Percentiles rank a stretch among this genome's conserved stretches.
phyloP scores from a whole-genome alignment of 2,113 vertebrate genomes.

The Dasypus novemcinctus region DNA sequence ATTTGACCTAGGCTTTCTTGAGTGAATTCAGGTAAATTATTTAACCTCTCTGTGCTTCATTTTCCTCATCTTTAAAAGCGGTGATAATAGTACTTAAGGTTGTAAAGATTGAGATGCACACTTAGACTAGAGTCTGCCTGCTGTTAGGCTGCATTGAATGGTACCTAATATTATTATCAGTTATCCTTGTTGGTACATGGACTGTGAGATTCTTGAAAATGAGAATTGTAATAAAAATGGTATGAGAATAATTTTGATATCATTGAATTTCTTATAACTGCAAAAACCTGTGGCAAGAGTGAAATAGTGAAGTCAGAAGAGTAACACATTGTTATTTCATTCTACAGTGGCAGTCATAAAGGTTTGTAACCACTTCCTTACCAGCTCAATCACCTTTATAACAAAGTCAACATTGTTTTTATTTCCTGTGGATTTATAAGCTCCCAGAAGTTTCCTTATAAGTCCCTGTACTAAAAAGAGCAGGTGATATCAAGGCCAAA shows the following conservation, averaged over 20 bases:
- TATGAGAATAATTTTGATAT: not conserved
- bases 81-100: not conserved
- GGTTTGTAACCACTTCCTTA: not conserved
- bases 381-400: conserved; percentile 28
- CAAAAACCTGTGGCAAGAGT: not conserved
- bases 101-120: not conserved
- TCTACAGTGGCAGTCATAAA: not conserved
- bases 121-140: not conserved
- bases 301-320: not conserved
- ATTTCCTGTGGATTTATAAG: conserved; percentile 65
- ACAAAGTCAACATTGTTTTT: conserved; percentile 50
- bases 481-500: conserved; percentile 49
- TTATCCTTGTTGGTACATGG: not conserved
- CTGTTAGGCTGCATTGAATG: not conserved
- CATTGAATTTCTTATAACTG: not conserved
- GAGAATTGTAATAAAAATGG: not conserved
- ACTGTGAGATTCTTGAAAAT: conserved; percentile 21
- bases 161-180: not conserved
- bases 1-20: not conserved
- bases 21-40: not conserved
- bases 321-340: not conserved
- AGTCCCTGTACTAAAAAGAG: conserved; percentile 58
- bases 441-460: conserved; percentile 66
- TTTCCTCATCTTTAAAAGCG: not conserved
- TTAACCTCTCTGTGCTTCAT: not conserved